Percentiles rank a stretch among this genome's conserved stretches.
These are phyloP conservation scores for Hiodon alosoides DNA, from an alignment of 2,113 vertebrate genomes.

Conservation along the genomic window DNA sequence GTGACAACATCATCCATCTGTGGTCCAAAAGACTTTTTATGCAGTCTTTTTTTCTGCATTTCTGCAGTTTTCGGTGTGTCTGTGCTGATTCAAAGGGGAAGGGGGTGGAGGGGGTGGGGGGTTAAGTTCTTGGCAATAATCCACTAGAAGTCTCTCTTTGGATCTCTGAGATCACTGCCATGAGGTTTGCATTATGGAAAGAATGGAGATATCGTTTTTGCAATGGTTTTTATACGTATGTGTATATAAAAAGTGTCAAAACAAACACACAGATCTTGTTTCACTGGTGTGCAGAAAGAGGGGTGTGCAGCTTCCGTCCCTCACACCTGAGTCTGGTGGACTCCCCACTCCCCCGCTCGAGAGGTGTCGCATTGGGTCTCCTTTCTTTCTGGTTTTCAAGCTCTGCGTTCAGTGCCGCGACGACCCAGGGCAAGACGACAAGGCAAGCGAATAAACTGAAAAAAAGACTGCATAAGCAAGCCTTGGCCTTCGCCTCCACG, in stretches of 20 bases:
- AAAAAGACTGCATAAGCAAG: not conserved
- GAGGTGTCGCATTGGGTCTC: too few species aligned
- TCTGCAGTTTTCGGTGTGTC: too few species aligned
- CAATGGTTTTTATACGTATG: not conserved
- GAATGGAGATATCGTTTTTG: not conserved
- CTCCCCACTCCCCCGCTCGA: too few species aligned
- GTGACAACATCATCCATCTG: too few species aligned
- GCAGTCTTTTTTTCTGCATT: too few species aligned
- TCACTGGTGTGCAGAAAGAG: not conserved
- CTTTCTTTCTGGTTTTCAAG: too few species aligned
- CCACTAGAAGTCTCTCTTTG: not conserved
- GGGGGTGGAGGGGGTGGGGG: not conserved
- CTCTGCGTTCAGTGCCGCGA: too few species aligned
- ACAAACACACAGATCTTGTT: not conserved
- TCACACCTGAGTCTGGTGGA: too few species aligned
- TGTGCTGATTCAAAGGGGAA: too few species aligned
- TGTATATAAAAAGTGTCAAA: not conserved
- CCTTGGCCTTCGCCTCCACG: not conserved
- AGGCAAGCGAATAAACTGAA: not conserved
- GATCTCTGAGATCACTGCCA: not conserved
- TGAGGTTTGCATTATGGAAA: not conserved
- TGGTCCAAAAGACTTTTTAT: too few species aligned
- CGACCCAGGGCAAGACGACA: too few species aligned
- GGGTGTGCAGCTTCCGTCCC: not conserved
- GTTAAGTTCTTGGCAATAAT: not conserved